Evolutionary conservation across 2,888 invertebrate species (phyloP), one percentile per base, ranked within the genome.

Genomic region (Pheosia tremula): DNA sequence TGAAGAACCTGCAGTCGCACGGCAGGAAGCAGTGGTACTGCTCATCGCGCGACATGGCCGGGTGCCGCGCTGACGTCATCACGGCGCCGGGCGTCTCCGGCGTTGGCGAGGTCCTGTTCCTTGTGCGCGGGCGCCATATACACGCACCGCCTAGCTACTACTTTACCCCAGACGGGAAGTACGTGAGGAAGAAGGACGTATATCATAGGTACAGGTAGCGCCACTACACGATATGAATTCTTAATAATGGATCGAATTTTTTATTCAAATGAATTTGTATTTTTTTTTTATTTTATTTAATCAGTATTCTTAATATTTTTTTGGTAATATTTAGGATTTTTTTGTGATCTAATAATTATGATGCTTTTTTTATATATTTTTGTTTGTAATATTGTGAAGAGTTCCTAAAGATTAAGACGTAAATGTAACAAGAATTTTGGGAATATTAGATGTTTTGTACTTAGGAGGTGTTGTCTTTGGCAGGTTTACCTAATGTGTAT

Each of bases 11-110:
- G 60, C 93, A 93, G 75, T 91, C 93, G 50, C 91, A 92, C 67
- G 93, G 92, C 0, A 82, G 93, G 64, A 92, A 92, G 84, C 93
- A 93, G 83, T 93, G 93, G 93, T 93, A 93, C 82, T 93, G 93
- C 75, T 93, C 93, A 39, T 91, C 93, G 57, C 78, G 93, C 24
- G 93, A 93, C 75, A 93, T 93, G 93, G 92, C 93, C 5, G 93
- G 93, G 43, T 93, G 93, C 69, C 87, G 93, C 11, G 93, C 93
- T 39, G 93, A 93, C 81, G 89, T 93, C 74, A 92, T 93, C 83
- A 93, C 93, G 39, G 93, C 93, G 5, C 93, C 91, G 9, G 85
- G 87, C 38, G 69, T 66, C 39, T 58, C 75, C 37, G 87, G 87
- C 4, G 60, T 67, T n/a, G 93, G 93, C 0, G 93, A 93, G 65